phyloP scores from a whole-genome alignment of 2,888 invertebrate genomes.

The Pasiphila rectangulata region DNA sequence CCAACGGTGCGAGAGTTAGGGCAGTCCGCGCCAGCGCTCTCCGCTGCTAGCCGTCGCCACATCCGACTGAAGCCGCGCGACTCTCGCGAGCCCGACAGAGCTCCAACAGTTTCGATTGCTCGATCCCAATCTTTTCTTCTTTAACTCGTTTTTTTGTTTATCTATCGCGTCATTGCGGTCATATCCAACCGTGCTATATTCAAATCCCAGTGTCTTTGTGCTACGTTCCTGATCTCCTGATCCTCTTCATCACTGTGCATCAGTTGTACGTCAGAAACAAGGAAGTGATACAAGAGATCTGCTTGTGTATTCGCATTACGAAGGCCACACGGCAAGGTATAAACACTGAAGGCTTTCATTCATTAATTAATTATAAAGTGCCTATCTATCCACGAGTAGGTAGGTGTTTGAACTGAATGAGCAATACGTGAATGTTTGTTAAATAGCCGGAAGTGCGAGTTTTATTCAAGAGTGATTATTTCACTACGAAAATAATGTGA shows the following conservation, averaged over 20 bases:
- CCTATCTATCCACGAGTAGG: slow-evolving; percentile 11
- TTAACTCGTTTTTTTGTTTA: no score
- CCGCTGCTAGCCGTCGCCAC: slow-evolving; percentile 32
- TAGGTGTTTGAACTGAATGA: slow-evolving; percentile 21
- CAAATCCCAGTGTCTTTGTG: slow-evolving; percentile 19
- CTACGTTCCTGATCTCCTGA: slow-evolving; percentile 26
- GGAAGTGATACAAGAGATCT: slow-evolving; percentile 49
- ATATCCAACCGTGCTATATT: slow-evolving; percentile 3
- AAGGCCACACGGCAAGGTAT: slow-evolving; percentile 66
- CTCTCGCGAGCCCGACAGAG: slow-evolving; percentile 26
- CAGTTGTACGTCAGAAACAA: slow-evolving; percentile 41
- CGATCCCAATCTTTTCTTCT: slow-evolving; percentile 17
- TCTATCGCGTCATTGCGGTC: neutral
- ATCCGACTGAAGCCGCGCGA: slow-evolving; percentile 8
- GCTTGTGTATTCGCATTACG: slow-evolving; percentile 46
- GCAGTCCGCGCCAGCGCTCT: slow-evolving; percentile 56
- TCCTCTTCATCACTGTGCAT: slow-evolving; percentile 39
- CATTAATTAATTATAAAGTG: slow-evolving; percentile 38
- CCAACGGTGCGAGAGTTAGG: slow-evolving; percentile 36
- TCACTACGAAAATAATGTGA: slow-evolving; percentile 27
- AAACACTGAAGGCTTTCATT: slow-evolving; percentile 55
- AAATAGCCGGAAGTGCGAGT: slow-evolving; percentile 1
- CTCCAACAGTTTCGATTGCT: slow-evolving; percentile 37
- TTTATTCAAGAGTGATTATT: slow-evolving; percentile 20
- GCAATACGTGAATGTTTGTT: neutral